Evolutionary conservation across 2,113 vertebrate genomes (phyloP), one percentile per base, ranked within the genome.

Genomic region (Alces alces): DNA sequence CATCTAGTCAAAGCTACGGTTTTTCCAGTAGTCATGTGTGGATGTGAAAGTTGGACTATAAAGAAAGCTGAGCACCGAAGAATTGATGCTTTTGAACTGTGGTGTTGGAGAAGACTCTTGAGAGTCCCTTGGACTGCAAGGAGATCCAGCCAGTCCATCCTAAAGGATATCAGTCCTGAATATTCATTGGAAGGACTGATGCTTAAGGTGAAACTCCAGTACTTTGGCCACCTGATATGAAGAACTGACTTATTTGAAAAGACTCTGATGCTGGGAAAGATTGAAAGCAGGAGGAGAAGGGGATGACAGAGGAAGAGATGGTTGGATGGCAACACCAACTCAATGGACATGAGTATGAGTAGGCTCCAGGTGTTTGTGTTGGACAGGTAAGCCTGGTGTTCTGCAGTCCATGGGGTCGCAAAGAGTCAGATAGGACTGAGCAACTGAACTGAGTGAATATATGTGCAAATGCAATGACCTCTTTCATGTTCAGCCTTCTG

Each of bases 261-360:
- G 61, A 66, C 64, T 3, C 16, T 66, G 7, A 36, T 66, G 33
- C 16, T 66, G 33, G 64, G 16, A 66, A 66, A 66, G 16, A n/a
- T 19, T 66, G 33, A 66, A 15, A 33, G 33, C 8, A 19, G 64
- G 33, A n/a, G 64, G 33, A n/a, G 9, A 66, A 66, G 16, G 1
- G 2, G 33, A n/a, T 0, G 2, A n/a, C 33, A n/a, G 33, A 66
- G 16, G 33, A 19, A 4, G 64, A 66, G 64, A 19, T n/a, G 7
- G 33, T 5, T 66, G 33, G 64, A 66, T 36, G 16, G 8, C 16
- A 66, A n/a, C 64, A 66, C 16, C 64, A 4, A n/a, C 33, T 66
- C 16, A n/a, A 10, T 66, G 64, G 64, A n/a, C 2, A 19, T 8
- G 17, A 30, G 16, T n/a, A n/a, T 64, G 7, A 10, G 30, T 64